Evolutionary conservation across 1,140 invertebrate species (phyloP), one percentile per base, ranked within the genome.

Genomic region (Ectropis grisescens): DNA sequence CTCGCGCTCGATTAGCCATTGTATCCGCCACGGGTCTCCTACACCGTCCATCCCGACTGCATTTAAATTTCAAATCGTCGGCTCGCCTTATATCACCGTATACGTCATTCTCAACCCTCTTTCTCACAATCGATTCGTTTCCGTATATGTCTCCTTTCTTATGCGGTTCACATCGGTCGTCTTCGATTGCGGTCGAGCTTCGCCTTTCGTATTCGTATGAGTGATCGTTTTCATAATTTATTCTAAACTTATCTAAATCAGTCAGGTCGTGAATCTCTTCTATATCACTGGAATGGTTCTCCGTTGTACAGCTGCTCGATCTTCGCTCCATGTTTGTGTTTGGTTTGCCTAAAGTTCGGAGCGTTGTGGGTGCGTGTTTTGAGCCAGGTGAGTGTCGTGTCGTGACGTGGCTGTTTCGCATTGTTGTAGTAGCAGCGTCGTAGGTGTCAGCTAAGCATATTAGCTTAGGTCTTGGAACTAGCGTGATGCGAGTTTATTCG

Each of bases 1-100:
- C 57, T 33, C 44, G 58, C 49, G 61, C 57, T 31, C 60, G 58
- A 54, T 54, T 44, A 35, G 55, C 56, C 59, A 69, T 72, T 79
- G 67, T 74, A 57, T 59, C 71, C 41, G 59, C 47, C 47, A 56
- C 42, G 28, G 51, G 37, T 49, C 54, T 49, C 48, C 47, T 59
- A 42, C 50, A 48, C 47, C 41, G 54, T 37, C 41, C 42, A 56
- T 55, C 40, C 40, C 48, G 48, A 31, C 37, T 42, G 47, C 44
- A 65, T 74, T 72, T 71, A 47, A 64, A 70, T 72, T 78, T 72
- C 48, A 70, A 74, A 74, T 61, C 43, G 47, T 52, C 60, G 58
- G 61, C 47, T 32, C 41, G 54, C 53, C 55, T 67, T 66, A 47
- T 37, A 47, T 54, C 49, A 44, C 59, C 67, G 58, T 71, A 58